Conservation (phyloP, 2,113 vertebrate genomes). For the Saguinus midas region DNA sequence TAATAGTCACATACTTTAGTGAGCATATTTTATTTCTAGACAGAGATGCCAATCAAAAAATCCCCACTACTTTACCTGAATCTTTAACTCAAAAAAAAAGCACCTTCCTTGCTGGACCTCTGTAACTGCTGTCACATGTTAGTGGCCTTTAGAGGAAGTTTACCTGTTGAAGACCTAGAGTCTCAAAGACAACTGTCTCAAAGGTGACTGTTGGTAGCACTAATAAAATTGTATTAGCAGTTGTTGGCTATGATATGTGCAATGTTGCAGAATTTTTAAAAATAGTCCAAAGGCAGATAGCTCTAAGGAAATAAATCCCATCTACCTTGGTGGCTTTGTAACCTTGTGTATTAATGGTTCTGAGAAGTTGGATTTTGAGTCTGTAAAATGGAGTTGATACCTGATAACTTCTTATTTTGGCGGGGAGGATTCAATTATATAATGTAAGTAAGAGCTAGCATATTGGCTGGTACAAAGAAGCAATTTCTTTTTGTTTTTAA, state of each 20-base stretch:
- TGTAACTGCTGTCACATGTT: not conserved
- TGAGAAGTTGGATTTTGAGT: constrained; percentile 6
- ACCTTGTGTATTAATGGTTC: not conserved
- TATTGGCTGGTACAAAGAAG: not conserved
- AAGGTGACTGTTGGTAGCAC: not conserved
- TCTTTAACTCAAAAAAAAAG: constrained; percentile 18
- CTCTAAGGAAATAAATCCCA: constrained; percentile 3
- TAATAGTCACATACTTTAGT: not conserved
- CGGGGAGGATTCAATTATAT: not conserved
- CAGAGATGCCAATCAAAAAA: not conserved
- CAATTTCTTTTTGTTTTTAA: not conserved
- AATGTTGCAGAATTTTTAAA: not conserved
- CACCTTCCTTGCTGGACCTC: not conserved
- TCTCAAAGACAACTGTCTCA: constrained; percentile 10
- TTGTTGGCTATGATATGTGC: not conserved
- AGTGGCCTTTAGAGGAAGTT: not conserved
- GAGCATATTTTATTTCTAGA: not conserved
- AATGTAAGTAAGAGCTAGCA: not conserved
- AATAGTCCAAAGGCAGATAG: not conserved
- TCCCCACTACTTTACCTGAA: not conserved
- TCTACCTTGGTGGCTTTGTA: constrained; percentile 15
- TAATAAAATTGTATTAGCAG: not conserved
- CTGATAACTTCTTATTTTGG: not conserved
- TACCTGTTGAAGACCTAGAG: constrained; percentile 5
- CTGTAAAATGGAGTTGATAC: not conserved